phyloP scores from a whole-genome alignment of 2,888 invertebrate species.

The Portevinia maculata region DNA sequence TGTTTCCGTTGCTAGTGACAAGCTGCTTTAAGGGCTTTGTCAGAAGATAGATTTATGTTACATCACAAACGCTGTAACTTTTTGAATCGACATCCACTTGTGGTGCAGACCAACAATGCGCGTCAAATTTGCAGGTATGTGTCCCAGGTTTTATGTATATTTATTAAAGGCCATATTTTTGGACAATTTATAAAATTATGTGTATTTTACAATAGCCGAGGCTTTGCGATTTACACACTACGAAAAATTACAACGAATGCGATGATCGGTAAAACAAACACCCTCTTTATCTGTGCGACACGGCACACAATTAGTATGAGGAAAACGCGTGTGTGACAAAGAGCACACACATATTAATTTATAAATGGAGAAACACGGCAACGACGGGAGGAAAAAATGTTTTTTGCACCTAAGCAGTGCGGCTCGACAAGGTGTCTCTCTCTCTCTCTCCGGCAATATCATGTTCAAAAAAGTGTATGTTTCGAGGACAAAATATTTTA shows the following conservation, averaged over 20 bases:
- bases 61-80: too few relatives aligned
- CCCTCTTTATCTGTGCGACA: slow-evolving; percentile 27
- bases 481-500: slow-evolving; percentile 1
- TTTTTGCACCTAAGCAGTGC: slow-evolving; percentile 34
- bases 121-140: too few relatives aligned
- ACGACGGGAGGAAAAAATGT: slow-evolving; percentile 18
- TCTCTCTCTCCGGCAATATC: slow-evolving; percentile 10
- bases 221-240: not conserved
- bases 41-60: too few relatives aligned
- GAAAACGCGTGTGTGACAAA: slow-evolving; percentile 14
- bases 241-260: slow-evolving; percentile 22
- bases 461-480: slow-evolving; percentile 8
- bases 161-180: too few relatives aligned
- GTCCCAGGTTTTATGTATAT: too few relatives aligned
- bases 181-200: too few relatives aligned
- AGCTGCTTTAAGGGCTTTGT: too few relatives aligned
- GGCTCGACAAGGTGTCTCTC: slow-evolving; percentile 48
- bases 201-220: slow-evolving; percentile 2
- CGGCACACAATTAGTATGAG: slow-evolving; percentile 12
- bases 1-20: too few relatives aligned
- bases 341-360: slow-evolving; percentile 52
- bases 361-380: slow-evolving; percentile 27
- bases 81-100: too few relatives aligned
- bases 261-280: slow-evolving; percentile 15
- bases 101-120: too few relatives aligned